Conservation (phyloP, 2,113 vertebrate species). For the Chaetorhynchus papuensis region DNA sequence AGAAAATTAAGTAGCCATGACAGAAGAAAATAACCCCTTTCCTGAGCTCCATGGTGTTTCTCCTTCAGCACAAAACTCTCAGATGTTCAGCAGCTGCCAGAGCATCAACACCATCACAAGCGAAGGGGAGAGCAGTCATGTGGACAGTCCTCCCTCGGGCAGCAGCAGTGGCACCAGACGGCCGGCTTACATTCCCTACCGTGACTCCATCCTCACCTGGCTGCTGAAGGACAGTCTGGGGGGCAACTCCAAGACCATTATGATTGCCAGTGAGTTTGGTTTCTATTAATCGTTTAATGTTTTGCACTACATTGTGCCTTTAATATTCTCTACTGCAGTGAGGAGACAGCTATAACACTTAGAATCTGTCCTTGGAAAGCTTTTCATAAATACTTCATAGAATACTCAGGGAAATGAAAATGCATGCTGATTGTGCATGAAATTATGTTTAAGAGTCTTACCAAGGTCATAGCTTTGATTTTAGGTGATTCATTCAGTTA, state of each 20-base stretch:
- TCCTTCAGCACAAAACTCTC: conserved; percentile 90
- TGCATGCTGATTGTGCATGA: not conserved
- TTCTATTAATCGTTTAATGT: not conserved
- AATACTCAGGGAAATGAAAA: not conserved
- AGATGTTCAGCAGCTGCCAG: conserved; percentile 91
- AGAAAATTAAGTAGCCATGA: not conserved
- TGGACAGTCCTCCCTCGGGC: conserved; percentile 69
- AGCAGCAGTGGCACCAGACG: conserved; percentile 43
- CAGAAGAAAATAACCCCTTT: not conserved
- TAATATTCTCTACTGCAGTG: not conserved
- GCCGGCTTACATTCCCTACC: conserved; percentile 90
- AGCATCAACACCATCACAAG: conserved; percentile 86
- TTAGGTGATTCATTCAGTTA: not conserved
- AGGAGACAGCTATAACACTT: not conserved
- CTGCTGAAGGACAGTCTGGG: conserved; percentile 96
- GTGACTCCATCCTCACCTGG: conserved; percentile 97
- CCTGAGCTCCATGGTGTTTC: not conserved
- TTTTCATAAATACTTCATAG: not conserved
- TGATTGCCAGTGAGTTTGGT: conserved; percentile 90
- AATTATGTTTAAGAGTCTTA: not conserved
- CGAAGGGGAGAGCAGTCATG: conserved; percentile 76
- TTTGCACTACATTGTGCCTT: not conserved
- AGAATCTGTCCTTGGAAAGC: not conserved
- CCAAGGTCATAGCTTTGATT: not conserved
- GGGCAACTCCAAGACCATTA: conserved; percentile 96